Conservation (phyloP, 2,113 vertebrate genomes). For the Paratilapia polleni region DNA sequence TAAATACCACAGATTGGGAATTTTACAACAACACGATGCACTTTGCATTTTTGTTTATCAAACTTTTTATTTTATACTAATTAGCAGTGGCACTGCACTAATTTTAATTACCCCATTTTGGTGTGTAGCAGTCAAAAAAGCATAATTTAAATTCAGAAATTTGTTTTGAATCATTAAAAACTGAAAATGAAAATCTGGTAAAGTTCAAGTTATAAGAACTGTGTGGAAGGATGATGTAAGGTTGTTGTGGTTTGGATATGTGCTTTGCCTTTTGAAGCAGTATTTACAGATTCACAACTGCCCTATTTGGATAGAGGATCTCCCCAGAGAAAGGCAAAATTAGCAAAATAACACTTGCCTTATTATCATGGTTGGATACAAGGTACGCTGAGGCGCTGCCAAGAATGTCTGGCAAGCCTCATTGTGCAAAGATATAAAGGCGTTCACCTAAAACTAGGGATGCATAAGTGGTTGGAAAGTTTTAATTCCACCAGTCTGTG, state of each 20-base stretch:
- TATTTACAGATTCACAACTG: slow-evolving; percentile 45
- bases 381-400: slow-evolving; percentile 41
- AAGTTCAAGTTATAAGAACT: not conserved
- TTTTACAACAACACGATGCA: slow-evolving; percentile 18
- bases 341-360: slow-evolving; percentile 42
- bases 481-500: slow-evolving; percentile 55
- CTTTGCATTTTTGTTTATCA: slow-evolving; percentile 19
- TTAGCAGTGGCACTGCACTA: slow-evolving; percentile 27
- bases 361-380: slow-evolving; percentile 46
- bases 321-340: slow-evolving; percentile 47
- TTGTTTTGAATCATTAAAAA: slow-evolving; percentile 22
- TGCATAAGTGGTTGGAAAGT: slow-evolving; percentile 45
- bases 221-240: not conserved
- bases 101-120: slow-evolving; percentile 48
- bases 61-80: slow-evolving; percentile 41
- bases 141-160: slow-evolving; percentile 4
- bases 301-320: slow-evolving; percentile 48
- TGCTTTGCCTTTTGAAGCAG: slow-evolving; percentile 9
- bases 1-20: slow-evolving; percentile 44
- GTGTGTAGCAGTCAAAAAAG: not conserved
- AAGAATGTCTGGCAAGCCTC: slow-evolving; percentile 45
- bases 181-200: not conserved
- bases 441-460: slow-evolving; percentile 22
- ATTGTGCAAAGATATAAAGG: slow-evolving; percentile 38
- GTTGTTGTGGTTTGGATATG: not conserved